Evolutionary conservation across 2,797 vertebrate species (phyloP), one percentile per base, ranked within the genome.

Genomic region (Epinephelus coioides): DNA sequence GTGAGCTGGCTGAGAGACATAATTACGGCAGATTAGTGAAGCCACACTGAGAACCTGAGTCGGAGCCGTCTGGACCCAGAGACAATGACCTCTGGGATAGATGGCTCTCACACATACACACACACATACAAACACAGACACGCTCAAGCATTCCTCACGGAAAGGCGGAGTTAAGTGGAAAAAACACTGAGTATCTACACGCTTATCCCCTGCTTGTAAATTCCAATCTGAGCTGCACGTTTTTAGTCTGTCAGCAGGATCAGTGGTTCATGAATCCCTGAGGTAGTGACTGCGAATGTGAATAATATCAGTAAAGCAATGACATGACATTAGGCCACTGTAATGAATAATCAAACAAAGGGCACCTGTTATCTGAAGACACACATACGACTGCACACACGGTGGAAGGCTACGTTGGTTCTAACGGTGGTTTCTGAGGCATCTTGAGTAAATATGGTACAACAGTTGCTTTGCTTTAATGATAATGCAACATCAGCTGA

Each of bases 1-100:
- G 79, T 73, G 85, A 82, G 80, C 88, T 82, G 76, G 73, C 89
- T 87, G 85, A 71, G 89, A 90, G 88, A 90, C 90, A 92, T 93
- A 91, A 94, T 94, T 93, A 92, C 62, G 12, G 82, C 80, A 91
- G 90, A 94, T 94, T 94, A 92, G 90, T 86, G 88, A 92, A 89
- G 89, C 80, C 89, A 86, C 81, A 86, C 82, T 89, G 91, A 92
- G 87, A 90, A 84, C 81, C 90, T 87, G 84, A 90, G 83, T 79
- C 23, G 55, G 76, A 88, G 86, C 84, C 69, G 86, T 91, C 84
- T 91, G 88, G 87, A 88, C 88, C 80, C 74, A 75, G 66, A 91
- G 86, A 90, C 91, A 91, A 88, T 89, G 90, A 92, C 89, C 88
- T 89, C 86, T 87, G 87, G 76, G 82, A 81, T 59, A 68, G 63